These are phyloP conservation scores for Melanargia galathea DNA, from an alignment of 2,888 invertebrate genomes.

Conservation along the genomic window DNA sequence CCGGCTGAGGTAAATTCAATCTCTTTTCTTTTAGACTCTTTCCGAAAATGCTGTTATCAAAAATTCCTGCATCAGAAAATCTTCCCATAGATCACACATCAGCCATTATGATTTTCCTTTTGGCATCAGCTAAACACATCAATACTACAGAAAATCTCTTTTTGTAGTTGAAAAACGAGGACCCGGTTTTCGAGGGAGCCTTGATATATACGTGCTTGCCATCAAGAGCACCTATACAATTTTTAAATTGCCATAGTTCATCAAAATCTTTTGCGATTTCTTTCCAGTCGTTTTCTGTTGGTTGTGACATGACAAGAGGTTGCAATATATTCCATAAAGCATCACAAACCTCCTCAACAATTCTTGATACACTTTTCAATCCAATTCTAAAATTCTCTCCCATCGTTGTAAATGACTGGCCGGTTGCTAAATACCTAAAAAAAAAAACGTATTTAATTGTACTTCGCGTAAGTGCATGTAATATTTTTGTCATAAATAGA, in stretches of 20 bases:
- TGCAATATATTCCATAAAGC: neutral
- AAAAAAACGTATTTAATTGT: too few species aligned
- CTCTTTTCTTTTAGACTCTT: neutral
- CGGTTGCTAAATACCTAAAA: too few species aligned
- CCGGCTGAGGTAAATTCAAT: neutral
- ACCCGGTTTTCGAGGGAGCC: too few species aligned
- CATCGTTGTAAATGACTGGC: too few species aligned
- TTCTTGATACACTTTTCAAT: neutral
- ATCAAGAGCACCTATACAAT: slow-evolving; percentile 19
- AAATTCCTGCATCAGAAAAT: neutral
- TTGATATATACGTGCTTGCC: too few species aligned
- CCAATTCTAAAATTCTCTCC: too few species aligned
- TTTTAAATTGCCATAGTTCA: slow-evolving; percentile 41
- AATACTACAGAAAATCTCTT: neutral
- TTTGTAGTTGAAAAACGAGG: neutral
- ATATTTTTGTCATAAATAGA: too few species aligned
- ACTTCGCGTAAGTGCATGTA: too few species aligned
- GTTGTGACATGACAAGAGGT: slow-evolving; percentile 26
- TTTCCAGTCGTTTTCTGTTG: slow-evolving; percentile 37
- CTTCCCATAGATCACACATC: neutral
- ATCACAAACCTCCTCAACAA: neutral
- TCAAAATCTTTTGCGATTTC: slow-evolving; percentile 41
- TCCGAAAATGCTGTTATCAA: neutral
- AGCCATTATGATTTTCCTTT: neutral
- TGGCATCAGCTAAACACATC: neutral